Percentiles rank a stretch among this genome's conserved stretches.
Conservation (phyloP, 30 jellyfish, hydroid and myxozoan genomes). For the Aurelia sp. region DNA sequence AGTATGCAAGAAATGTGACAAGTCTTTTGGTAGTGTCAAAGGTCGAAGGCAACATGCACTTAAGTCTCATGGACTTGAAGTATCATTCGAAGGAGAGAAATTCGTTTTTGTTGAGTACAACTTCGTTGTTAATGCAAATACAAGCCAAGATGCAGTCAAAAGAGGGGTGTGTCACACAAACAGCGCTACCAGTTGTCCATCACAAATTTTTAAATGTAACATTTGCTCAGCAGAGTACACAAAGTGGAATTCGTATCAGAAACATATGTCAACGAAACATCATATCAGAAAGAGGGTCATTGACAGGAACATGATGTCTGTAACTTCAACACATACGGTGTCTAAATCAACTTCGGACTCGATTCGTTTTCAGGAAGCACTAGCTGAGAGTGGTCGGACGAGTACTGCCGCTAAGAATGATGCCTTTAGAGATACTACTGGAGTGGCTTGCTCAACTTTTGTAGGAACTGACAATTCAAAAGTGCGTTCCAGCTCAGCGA, state of each 20-base stretch:
- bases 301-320: neutral
- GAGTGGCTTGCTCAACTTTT: too few species aligned
- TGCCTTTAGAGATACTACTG: too few species aligned
- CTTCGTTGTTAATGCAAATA: too few species aligned
- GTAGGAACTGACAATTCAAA: too few species aligned
- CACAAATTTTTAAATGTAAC: neutral
- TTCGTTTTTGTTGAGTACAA: conserved; percentile 8
- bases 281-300: neutral
- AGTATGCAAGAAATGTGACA: conserved; percentile 24
- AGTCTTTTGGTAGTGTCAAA: conserved; percentile 2
- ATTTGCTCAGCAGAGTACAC: conserved; percentile 24
- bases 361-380: too few species aligned
- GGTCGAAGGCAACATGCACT: conserved; percentile 33
- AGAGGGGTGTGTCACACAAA: too few species aligned
- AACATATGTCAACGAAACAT: conserved; percentile 8
- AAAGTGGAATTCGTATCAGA: neutral
- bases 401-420: too few species aligned
- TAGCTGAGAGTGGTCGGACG: too few species aligned
- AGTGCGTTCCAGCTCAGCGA: too few species aligned
- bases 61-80: conserved; percentile 27
- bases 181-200: neutral
- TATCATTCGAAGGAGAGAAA: conserved; percentile 43
- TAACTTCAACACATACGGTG: neutral
- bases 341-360: neutral
- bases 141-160: too few species aligned